Conservation (phyloP, 2,113 vertebrate species). For the Bagarius yarrelli region DNA sequence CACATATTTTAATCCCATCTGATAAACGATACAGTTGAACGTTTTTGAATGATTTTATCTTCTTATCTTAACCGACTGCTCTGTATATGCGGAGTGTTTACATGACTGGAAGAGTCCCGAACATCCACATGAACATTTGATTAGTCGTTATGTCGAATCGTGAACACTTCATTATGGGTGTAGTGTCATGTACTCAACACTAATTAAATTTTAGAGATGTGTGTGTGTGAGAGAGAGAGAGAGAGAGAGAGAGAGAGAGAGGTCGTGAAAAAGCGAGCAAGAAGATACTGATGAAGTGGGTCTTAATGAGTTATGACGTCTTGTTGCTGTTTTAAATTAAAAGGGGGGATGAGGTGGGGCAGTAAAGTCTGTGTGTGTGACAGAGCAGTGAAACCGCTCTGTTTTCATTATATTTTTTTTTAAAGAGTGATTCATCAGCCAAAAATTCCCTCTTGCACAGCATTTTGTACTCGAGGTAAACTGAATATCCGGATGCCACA, state of each 20-base stretch:
- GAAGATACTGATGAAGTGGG: background rate
- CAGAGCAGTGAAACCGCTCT: slow-evolving; percentile 21
- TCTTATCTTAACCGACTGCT: background rate
- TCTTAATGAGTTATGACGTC: background rate
- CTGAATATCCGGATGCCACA: background rate
- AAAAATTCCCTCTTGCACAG: slow-evolving; percentile 20
- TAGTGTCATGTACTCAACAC: background rate
- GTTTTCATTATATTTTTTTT: too few relatives aligned
- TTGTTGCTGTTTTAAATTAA: background rate
- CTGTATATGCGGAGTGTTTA: background rate
- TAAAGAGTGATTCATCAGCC: slow-evolving; percentile 20
- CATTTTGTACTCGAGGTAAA: background rate
- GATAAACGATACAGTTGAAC: background rate
- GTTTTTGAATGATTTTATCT: background rate
- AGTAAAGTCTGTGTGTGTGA: background rate
- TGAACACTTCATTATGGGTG: background rate
- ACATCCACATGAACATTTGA: background rate
- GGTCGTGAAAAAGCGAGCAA: too few relatives aligned
- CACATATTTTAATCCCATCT: background rate
- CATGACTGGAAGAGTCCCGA: background rate
- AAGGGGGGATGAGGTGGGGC: too few relatives aligned
- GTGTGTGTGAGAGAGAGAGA: slow-evolving; percentile 13
- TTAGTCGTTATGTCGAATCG: background rate
- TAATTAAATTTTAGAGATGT: slow-evolving; percentile 7
- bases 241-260: background rate